phyloP scores from a whole-genome alignment of 2,113 vertebrate genomes.

The Corythornis cristatus region DNA sequence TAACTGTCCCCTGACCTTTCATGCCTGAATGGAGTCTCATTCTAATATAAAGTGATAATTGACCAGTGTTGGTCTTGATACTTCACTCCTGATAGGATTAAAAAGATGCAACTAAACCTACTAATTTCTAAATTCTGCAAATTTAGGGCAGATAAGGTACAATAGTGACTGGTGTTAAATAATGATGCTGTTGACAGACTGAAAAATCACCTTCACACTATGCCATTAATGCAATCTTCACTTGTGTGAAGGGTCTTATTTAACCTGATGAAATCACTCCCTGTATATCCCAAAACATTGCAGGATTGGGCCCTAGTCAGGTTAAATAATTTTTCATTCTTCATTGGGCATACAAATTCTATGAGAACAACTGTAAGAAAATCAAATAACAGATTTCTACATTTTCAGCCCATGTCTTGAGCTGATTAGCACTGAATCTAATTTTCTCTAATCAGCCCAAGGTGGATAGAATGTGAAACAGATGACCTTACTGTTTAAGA shows the following conservation, averaged over 20 bases:
- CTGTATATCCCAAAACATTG: neutral
- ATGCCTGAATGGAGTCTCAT: constrained; percentile 14
- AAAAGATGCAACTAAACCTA: constrained; percentile 11
- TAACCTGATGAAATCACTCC: neutral
- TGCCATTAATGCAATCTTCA: neutral
- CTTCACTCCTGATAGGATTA: neutral
- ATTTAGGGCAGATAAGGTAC: neutral
- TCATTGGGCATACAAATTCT: neutral
- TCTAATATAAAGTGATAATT: constrained; percentile 50
- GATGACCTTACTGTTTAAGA: constrained; percentile 47
- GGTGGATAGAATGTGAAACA: constrained; percentile 62
- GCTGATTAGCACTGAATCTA: constrained; percentile 56
- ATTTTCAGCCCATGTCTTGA: constrained; percentile 31
- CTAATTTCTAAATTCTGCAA: neutral
- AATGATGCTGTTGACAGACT: neutral
- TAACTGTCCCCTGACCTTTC: constrained; percentile 44
- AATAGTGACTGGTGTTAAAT: neutral
- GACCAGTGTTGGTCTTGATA: constrained; percentile 20
- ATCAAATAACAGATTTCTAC: constrained; percentile 5
- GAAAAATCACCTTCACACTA: neutral
- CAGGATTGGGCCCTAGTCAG: neutral
- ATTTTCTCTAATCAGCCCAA: constrained; percentile 62
- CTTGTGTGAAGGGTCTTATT: neutral
- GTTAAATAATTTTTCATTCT: neutral
- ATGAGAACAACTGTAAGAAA: constrained; percentile 28